phyloP scores from a whole-genome alignment of 92 coral and sea anemone species.

The Palythoa caribaeorum region DNA sequence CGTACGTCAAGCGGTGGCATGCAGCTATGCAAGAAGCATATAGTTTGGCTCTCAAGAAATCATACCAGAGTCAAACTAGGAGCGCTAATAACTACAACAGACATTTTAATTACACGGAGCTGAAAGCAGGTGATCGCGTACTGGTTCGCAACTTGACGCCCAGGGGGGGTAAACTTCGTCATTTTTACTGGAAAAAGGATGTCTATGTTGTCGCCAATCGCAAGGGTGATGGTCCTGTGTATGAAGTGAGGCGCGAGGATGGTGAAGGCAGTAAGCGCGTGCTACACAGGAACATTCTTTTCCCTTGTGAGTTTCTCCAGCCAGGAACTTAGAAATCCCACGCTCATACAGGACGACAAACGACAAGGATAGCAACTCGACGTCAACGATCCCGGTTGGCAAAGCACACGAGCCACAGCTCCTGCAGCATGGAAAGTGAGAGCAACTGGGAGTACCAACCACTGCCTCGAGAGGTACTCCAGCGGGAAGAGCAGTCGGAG shows the following conservation, averaged over 20 bases:
- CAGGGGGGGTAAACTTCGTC: neutral
- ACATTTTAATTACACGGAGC: neutral
- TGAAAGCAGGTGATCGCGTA: neutral
- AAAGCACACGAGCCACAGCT: too few relatives aligned
- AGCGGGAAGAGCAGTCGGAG: too few relatives aligned
- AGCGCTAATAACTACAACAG: slow-evolving; percentile 4
- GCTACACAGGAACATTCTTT: slow-evolving; percentile 55
- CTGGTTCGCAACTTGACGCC: slow-evolving; percentile 7
- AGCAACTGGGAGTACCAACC: too few relatives aligned
- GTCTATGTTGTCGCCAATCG: slow-evolving; percentile 42
- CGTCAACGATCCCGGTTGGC: too few relatives aligned
- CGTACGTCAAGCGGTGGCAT: slow-evolving; percentile 44
- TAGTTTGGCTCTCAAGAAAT: slow-evolving; percentile 30
- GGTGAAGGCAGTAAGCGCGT: slow-evolving; percentile 47
- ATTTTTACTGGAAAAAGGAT: slow-evolving; percentile 39
- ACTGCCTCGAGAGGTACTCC: too few relatives aligned
- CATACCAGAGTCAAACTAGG: slow-evolving; percentile 2
- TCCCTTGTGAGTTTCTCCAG: slow-evolving; percentile 53
- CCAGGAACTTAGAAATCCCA: slow-evolving; percentile 1
- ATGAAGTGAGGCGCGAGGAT: slow-evolving; percentile 64
- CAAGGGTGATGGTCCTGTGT: slow-evolving; percentile 56
- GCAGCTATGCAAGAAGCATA: slow-evolving; percentile 48
- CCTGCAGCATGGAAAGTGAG: too few relatives aligned
- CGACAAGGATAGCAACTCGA: neutral
- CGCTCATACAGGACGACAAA: neutral